Base-by-base conservation (phyloP, 2,888 invertebrate species). In the Hyposoter dolosus region DNA sequence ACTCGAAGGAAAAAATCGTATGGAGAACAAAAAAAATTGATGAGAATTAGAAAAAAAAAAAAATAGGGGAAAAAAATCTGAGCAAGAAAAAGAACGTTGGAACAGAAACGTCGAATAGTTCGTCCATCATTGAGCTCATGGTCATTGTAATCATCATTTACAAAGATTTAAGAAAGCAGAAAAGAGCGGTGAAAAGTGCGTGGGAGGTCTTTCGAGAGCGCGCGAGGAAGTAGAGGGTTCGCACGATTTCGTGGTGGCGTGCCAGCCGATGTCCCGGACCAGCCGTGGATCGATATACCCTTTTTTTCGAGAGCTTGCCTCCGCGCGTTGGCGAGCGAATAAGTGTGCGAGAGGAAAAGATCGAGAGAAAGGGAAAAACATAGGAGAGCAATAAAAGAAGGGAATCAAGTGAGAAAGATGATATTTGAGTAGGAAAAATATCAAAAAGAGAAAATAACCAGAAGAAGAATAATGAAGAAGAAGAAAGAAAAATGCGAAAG, bases 281-380 rank as follows among this genome's bases (percentile, higher is more conserved):
- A 88, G 88, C 83, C 85, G 88, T 84, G 90, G 92, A 93, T 93
- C 93, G 92, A 93, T 93, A 92, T 92, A 92, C 92, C 91, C 92
- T 92, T 93, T 92, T 88, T 93, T 92, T 92, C 89, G 88, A 90
- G 90, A 88, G 88, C 80, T 84, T 87, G 87, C 88, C 80, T 82
- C 80, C 47, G 50, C 88, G 85, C 87, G 86, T 88, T 74, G 63
- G 83, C 74, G 77, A 81, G 60, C 75, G 69, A 23, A 45, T 50
- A 40, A 69, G 71, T 43, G 65, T 56, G 80, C 28, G 19, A 32
- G 75, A 15, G 68, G 23, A 17, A 23, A 23, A 23, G 50, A 76
- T 87, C 79, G 87, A 87, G 84, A 86, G 80, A 84, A 82, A 81
- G 83, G 74, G 40, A 7, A 84, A 85, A 82, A 83, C 75, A 83